Conservation (phyloP, 2,888 invertebrate genomes). For the Drosophila nr. medialis region DNA sequence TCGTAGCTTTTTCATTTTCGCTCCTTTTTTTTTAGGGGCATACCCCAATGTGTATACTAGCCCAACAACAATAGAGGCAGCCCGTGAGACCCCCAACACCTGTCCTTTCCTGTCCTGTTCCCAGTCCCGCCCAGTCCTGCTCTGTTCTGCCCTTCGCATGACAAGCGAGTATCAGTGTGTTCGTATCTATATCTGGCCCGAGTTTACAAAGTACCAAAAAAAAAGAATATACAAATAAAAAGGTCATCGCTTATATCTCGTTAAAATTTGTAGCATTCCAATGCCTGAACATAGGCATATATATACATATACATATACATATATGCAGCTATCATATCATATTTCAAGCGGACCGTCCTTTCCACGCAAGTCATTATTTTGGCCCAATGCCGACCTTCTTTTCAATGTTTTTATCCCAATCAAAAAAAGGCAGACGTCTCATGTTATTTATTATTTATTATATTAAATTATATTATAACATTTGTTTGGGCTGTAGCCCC, state of each 20-base stretch:
- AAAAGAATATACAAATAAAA: slow-evolving; percentile 31
- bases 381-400: background rate
- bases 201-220: background rate
- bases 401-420: background rate
- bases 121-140: background rate
- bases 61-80: slow-evolving; percentile 8
- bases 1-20: slow-evolving; percentile 43
- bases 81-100: slow-evolving; percentile 16
- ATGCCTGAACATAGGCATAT: slow-evolving; percentile 4
- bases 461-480: background rate
- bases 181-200: slow-evolving; percentile 29
- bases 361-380: background rate
- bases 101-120: background rate
- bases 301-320: slow-evolving; percentile 5
- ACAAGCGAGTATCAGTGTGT: slow-evolving; percentile 57
- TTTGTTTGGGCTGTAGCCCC: background rate
- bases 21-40: slow-evolving; percentile 15
- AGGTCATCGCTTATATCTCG: slow-evolving; percentile 50
- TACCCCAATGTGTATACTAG: slow-evolving; percentile 19
- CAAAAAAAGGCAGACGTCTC: slow-evolving; percentile 12
- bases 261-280: slow-evolving; percentile 59
- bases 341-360: slow-evolving; percentile 26
- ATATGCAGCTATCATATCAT: slow-evolving; percentile 35
- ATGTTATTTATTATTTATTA: slow-evolving; percentile 1
- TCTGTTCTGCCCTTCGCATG: slow-evolving; percentile 47